phyloP scores from a whole-genome alignment of 2,888 invertebrate genomes.

The Sericinus montela region DNA sequence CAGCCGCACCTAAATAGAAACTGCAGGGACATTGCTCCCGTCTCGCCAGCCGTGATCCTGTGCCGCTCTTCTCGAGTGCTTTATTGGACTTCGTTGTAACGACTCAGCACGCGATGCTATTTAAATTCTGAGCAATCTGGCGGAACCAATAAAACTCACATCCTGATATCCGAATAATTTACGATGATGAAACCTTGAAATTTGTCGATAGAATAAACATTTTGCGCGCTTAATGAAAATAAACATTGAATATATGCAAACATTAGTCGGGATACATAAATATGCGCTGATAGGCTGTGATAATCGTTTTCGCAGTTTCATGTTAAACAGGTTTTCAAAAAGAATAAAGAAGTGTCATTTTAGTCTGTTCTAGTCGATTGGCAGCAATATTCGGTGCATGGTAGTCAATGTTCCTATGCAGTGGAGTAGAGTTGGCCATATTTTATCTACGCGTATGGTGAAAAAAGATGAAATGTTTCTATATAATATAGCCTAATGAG shows the following conservation, averaged over 20 bases:
- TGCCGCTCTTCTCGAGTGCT: constrained; percentile 54
- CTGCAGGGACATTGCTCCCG: constrained; percentile 77
- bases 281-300: not conserved
- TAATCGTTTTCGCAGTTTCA: no score
- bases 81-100: constrained; percentile 54
- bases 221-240: constrained; percentile 4
- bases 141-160: constrained; percentile 1
- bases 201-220: constrained; percentile 9
- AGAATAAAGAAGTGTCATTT: no score
- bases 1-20: constrained; percentile 78
- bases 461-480: no score
- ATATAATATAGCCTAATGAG: no score
- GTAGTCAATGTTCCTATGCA: no score
- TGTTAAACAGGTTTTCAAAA: not conserved
- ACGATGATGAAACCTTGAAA: constrained; percentile 5
- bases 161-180: constrained; percentile 1
- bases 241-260: constrained; percentile 5
- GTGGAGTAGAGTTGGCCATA: no score
- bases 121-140: not conserved
- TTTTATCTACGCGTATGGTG: no score
- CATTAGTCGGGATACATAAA: not conserved
- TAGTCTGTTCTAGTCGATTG: no score
- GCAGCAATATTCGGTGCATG: no score
- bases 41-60: constrained; percentile 57
- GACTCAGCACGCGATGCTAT: constrained; percentile 1